Evolutionary conservation across 1,140 invertebrate species (phyloP).

Genomic region (Neodiprion pinetum): DNA sequence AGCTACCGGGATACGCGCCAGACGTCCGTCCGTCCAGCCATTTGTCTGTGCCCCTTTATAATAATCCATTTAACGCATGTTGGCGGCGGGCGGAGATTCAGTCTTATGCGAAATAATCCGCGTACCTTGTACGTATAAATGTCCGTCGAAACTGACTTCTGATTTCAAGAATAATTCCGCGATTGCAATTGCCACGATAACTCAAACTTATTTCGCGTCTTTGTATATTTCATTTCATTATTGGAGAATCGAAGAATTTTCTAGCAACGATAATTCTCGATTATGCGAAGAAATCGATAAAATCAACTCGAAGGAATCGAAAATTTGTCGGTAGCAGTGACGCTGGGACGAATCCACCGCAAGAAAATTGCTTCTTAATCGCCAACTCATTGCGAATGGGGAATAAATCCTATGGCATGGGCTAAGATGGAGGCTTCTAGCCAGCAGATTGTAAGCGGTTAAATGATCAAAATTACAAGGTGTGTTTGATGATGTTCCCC

Average conservation of each 20-base stretch:
- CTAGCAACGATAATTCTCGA: too few species aligned
- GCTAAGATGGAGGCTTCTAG: slow-evolving; percentile 29
- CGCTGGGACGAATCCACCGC: background rate
- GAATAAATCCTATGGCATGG: slow-evolving; percentile 56
- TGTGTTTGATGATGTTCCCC: slow-evolving; percentile 56
- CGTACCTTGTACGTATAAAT: too few species aligned
- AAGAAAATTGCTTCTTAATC: slow-evolving; percentile 11
- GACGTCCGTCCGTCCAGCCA: slow-evolving; percentile 33
- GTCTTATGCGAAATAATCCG: too few species aligned
- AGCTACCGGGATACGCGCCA: slow-evolving; percentile 60
- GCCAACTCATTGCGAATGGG: slow-evolving; percentile 38
- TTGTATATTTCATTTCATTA: too few species aligned
- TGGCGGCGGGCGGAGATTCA: background rate
- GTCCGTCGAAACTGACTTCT: too few species aligned
- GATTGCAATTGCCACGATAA: too few species aligned
- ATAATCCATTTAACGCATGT: slow-evolving; percentile 50
- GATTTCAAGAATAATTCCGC: too few species aligned
- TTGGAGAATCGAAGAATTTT: too few species aligned
- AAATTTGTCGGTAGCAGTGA: background rate
- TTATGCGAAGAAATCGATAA: too few species aligned
- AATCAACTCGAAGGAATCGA: too few species aligned
- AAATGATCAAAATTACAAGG: slow-evolving; percentile 62
- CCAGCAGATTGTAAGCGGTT: slow-evolving; percentile 55
- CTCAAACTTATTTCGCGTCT: too few species aligned
- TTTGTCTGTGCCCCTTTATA: slow-evolving; percentile 44